Evolutionary conservation across 53 echinoderm and acorn worm species (phyloP).

Genomic region (Echinometra lucunter): DNA sequence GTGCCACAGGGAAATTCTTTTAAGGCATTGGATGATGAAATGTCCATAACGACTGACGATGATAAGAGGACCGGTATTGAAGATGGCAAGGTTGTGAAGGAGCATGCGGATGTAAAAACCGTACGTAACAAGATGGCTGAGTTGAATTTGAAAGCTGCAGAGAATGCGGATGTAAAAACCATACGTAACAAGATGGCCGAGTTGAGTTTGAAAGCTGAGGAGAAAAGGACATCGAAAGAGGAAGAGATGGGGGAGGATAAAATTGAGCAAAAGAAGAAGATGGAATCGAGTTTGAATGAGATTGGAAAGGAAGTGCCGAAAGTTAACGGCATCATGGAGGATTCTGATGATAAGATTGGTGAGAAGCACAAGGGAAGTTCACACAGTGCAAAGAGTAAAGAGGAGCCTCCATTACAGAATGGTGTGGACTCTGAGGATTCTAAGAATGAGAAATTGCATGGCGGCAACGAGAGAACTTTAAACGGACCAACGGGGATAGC

Average conservation of each 20-base stretch:
- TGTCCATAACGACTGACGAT: slow-evolving; percentile 36
- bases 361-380: slow-evolving; percentile 21
- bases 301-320: slow-evolving; percentile 48
- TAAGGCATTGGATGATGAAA: slow-evolving; percentile 23
- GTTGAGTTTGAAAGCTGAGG: not conserved
- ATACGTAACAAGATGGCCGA: slow-evolving; percentile 29
- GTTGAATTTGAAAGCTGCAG: not conserved
- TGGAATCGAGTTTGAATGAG: not conserved
- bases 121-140: slow-evolving; percentile 31
- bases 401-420: not conserved
- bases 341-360: slow-evolving; percentile 8
- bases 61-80: slow-evolving; percentile 30
- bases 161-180: not conserved
- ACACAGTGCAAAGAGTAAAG: slow-evolving; percentile 35
- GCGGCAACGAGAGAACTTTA: slow-evolving; percentile 48
- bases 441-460: slow-evolving; percentile 41
- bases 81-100: not conserved
- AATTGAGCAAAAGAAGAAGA: not conserved
- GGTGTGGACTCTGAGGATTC: slow-evolving; percentile 7
- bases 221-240: slow-evolving; percentile 14
- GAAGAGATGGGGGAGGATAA: not conserved
- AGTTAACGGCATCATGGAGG: slow-evolving; percentile 46
- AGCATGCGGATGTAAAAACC: not conserved
- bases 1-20: not conserved
- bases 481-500: slow-evolving; percentile 52